Percentiles rank a stretch among this genome's conserved stretches.
These are phyloP conservation scores for Thecophora atra DNA, from an alignment of 2,888 invertebrate species.

Conservation along the genomic window DNA sequence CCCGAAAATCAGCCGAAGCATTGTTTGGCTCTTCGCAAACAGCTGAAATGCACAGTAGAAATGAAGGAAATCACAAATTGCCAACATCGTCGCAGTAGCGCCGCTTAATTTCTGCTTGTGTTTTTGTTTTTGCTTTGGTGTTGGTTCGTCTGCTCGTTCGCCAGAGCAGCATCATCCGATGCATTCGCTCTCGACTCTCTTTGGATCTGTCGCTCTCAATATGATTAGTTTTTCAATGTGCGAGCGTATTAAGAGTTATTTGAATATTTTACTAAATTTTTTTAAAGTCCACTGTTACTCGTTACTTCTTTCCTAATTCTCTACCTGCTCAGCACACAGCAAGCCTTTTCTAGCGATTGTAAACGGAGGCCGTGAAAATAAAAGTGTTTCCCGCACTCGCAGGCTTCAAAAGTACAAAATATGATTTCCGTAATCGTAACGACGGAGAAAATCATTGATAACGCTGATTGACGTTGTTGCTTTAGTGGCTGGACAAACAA, in stretches of 20 bases:
- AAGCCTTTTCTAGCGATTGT: background rate
- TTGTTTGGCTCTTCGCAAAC: too few relatives aligned
- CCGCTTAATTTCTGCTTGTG: too few relatives aligned
- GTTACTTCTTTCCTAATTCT: too few relatives aligned
- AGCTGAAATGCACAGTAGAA: too few relatives aligned
- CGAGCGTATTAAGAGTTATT: too few relatives aligned
- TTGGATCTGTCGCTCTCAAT: too few relatives aligned
- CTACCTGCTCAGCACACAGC: background rate
- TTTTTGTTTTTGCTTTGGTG: too few relatives aligned
- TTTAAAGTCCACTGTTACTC: too few relatives aligned
- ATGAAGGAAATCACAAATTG: too few relatives aligned
- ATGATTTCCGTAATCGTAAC: background rate
- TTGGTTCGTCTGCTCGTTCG: background rate
- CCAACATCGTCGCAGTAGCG: too few relatives aligned
- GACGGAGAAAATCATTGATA: background rate
- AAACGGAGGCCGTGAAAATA: background rate
- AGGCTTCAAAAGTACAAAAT: background rate
- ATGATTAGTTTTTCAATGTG: too few relatives aligned
- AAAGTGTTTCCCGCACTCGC: background rate
- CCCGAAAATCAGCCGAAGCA: background rate
- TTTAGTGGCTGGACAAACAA: background rate
- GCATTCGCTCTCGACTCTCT: background rate
- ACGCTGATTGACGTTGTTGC: background rate
- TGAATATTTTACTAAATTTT: too few relatives aligned
- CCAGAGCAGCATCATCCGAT: conserved; percentile 1